Evolutionary conservation across 2,797 vertebrate genomes (phyloP).

Genomic region (Podargus strigoides): DNA sequence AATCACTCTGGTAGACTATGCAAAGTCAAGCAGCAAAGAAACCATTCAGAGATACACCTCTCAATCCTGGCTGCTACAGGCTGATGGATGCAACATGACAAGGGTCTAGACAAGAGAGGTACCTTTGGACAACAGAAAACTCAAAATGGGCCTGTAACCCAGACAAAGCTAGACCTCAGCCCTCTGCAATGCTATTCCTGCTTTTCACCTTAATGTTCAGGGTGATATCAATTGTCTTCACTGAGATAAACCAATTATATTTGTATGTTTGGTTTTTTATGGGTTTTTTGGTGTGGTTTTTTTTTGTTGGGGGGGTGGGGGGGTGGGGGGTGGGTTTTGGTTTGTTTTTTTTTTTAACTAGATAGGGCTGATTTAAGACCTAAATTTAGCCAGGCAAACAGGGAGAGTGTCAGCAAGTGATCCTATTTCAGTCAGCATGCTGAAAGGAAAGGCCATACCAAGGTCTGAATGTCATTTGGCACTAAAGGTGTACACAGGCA

Average conservation of each 20-base stretch:
- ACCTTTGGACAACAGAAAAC: background rate
- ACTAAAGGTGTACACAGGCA: background rate
- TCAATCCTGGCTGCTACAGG: background rate
- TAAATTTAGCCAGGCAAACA: slow-evolving; percentile 5
- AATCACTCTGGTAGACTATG: background rate
- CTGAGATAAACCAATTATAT: background rate
- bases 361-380: background rate
- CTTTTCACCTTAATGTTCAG: background rate
- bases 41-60: background rate
- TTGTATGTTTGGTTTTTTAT: background rate
- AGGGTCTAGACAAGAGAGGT: background rate
- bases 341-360: background rate
- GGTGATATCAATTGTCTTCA: background rate
- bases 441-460: background rate
- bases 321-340: no score
- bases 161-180: background rate
- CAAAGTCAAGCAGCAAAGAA: background rate
- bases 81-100: background rate
- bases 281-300: background rate
- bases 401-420: background rate
- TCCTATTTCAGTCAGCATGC: background rate
- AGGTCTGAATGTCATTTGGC: background rate
- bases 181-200: background rate
- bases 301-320: no score
- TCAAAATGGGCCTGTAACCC: background rate